phyloP scores from a whole-genome alignment of 1,140 invertebrate species.

The Carposina sasakii region DNA sequence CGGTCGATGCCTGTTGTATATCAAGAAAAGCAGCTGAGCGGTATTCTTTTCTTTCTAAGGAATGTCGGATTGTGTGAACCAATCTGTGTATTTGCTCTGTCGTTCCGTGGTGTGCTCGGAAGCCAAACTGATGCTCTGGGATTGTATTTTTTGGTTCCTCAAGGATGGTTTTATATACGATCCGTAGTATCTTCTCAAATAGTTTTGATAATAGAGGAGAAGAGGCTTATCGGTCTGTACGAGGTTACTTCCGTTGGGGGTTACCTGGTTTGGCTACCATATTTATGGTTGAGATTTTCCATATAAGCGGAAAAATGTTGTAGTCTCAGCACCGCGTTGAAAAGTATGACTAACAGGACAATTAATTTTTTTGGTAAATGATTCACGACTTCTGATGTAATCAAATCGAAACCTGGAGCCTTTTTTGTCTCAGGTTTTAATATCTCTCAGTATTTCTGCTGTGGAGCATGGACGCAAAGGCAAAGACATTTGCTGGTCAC shows the following conservation, averaged over 20 bases:
- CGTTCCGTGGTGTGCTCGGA: neutral
- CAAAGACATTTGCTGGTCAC: slow-evolving; percentile 4
- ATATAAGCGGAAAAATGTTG: too few relatives aligned
- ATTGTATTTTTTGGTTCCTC: neutral
- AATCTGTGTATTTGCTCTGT: neutral
- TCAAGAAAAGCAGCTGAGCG: neutral
- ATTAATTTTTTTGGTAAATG: too few relatives aligned
- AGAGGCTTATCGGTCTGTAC: too few relatives aligned
- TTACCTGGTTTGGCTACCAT: too few relatives aligned
- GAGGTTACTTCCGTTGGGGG: too few relatives aligned
- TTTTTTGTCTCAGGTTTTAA: neutral
- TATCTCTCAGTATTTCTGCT: neutral
- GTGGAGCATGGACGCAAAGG: neutral
- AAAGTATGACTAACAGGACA: too few relatives aligned
- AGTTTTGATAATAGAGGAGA: too few relatives aligned
- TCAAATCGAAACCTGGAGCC: neutral
- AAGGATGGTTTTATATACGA: neutral
- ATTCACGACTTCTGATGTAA: too few relatives aligned
- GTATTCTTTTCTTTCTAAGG: neutral
- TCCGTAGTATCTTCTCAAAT: too few relatives aligned
- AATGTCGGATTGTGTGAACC: neutral
- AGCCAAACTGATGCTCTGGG: neutral
- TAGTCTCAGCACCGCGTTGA: too few relatives aligned
- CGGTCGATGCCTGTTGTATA: too few relatives aligned
- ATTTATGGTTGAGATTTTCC: too few relatives aligned